phyloP scores from a whole-genome alignment of 1,140 invertebrate species.

The Ostrea edulis region DNA sequence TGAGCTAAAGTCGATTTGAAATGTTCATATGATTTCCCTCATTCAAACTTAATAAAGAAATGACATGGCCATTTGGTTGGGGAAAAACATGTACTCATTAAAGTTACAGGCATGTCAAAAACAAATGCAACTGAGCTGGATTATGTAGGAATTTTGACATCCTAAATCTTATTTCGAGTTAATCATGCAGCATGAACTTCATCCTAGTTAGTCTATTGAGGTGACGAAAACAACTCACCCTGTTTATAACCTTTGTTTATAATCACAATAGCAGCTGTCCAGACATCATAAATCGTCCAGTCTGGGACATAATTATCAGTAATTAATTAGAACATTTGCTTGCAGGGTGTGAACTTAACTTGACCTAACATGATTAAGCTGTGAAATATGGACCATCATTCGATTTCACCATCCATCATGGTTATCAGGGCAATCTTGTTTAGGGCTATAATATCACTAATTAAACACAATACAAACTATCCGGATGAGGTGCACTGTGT shows the following conservation, averaged over 20 bases:
- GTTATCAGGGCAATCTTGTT: neutral
- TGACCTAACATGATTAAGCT: constrained; percentile 31
- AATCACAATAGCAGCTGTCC: neutral
- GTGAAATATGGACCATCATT: constrained; percentile 21
- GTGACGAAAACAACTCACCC: too few species aligned
- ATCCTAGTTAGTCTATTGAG: too few species aligned
- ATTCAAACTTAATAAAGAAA: neutral
- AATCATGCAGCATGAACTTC: neutral
- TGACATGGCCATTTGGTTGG: neutral
- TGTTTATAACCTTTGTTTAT: too few species aligned
- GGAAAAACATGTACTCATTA: too few species aligned
- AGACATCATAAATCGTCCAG: neutral
- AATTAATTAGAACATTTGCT: constrained; percentile 10
- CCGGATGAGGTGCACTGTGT: neutral
- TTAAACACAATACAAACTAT: constrained; percentile 4
- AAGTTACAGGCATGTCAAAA: too few species aligned
- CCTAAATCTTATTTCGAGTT: neutral
- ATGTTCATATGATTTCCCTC: constrained; percentile 8
- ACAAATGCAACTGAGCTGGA: too few species aligned
- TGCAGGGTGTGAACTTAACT: constrained; percentile 26
- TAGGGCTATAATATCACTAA: constrained; percentile 9
- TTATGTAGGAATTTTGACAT: neutral
- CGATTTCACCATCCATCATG: constrained; percentile 21
- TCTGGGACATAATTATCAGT: constrained; percentile 28
- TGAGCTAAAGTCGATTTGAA: neutral